Evolutionary conservation across 1,140 invertebrate genomes (phyloP), one percentile per base, ranked within the genome.

Genomic region (Drosophila asahinai): DNA sequence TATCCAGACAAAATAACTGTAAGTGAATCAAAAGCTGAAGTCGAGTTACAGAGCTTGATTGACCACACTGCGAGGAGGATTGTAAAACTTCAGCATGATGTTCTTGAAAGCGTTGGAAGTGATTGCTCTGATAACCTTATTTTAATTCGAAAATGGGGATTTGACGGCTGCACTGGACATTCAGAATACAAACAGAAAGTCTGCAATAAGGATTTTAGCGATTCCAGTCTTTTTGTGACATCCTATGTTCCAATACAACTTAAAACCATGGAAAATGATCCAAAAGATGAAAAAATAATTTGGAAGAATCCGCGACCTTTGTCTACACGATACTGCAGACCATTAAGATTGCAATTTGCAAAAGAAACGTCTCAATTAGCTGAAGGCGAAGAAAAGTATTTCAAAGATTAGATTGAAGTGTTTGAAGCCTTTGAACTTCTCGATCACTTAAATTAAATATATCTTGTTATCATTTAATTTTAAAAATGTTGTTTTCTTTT

Each of bases 371-470:
- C 25, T 27, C 25, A 27, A 27, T 27, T 27, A 6, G 25, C 25
- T 27, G 25, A 27, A 27, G 25, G 6, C 25, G 5, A 27, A 27
- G 25, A 27, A 27, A 27, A 27, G 25, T 27, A 27, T 27, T 58
- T 11, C 48, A 59, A 67, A 48, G 19, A 40, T 17, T 51, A 57
- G 40, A 40, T 12, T 22, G 15, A 47, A 47, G 9, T 47, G 15
- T 33, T 40, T 22, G 48, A 30, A 27, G 5, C 25, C 6, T 27
- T 27, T 27, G 25, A 27, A 27, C 59, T 61, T 0, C 43, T 48
- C 59, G 59, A 61, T 61, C 27, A 61, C 27, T 48, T 33, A 48
- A 61, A 36, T 58, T 19, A 58, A 58, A 58, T 58, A 58, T 58
- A 58, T 58, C 9, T 58, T 58, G 36, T 58, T 55, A 19, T 27